Evolutionary conservation across 2,797 vertebrate species (phyloP).

Genomic region (Danio albolineatus): DNA sequence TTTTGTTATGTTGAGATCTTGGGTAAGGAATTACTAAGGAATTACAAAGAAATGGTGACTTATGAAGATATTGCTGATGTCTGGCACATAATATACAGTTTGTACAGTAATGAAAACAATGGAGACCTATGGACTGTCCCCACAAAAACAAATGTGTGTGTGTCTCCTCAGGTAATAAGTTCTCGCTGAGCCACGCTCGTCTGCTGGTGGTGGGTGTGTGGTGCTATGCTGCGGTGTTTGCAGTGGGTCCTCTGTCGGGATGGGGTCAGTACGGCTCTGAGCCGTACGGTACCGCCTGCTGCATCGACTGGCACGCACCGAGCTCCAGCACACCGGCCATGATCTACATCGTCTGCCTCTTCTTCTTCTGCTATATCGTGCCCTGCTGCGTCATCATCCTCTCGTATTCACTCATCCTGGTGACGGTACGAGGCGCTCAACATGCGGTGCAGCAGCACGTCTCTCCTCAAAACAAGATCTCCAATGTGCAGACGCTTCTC

Average conservation of each 20-base stretch:
- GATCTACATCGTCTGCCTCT: conserved; percentile 85
- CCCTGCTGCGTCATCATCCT: conserved; percentile 84
- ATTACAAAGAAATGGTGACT: too few relatives aligned
- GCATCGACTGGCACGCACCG: conserved; percentile 83
- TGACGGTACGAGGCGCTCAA: conserved; percentile 78
- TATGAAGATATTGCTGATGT: too few relatives aligned
- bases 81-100: too few relatives aligned
- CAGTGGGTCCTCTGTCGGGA: conserved; percentile 79
- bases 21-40: too few relatives aligned
- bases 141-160: not conserved
- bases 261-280: conserved; percentile 86
- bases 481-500: conserved; percentile 78
- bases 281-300: conserved; percentile 89
- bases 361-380: conserved; percentile 87
- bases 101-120: too few relatives aligned
- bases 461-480: conserved; percentile 77
- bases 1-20: too few relatives aligned
- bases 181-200: conserved; percentile 77
- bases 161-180: conserved; percentile 80
- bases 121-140: too few relatives aligned
- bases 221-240: conserved; percentile 83
- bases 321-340: conserved; percentile 71
- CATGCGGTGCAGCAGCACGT: conserved; percentile 83
- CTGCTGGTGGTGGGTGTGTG: conserved; percentile 80
- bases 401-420: conserved; percentile 84